Percentiles rank a stretch among this genome's conserved stretches.
Evolutionary conservation across 2,888 invertebrate genomes (phyloP).

Genomic region (Ceramica pisi): DNA sequence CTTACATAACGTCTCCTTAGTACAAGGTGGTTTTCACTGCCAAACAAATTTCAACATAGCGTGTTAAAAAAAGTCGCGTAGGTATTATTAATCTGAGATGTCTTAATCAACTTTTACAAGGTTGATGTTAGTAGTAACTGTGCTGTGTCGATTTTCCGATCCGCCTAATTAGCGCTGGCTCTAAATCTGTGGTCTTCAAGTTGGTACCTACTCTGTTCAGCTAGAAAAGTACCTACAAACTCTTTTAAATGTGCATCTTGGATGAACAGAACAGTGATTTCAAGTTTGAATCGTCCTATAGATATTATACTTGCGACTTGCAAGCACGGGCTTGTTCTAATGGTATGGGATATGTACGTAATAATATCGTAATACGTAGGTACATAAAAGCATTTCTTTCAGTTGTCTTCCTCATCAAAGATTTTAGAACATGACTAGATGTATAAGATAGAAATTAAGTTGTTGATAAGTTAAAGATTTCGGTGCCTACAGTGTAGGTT

Average conservation of each 20-base stretch:
- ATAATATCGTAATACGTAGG: slow-evolving; percentile 21
- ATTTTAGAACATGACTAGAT: slow-evolving; percentile 12
- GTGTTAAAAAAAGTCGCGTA: background rate
- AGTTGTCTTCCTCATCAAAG: slow-evolving; percentile 29
- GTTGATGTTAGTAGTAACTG: no score
- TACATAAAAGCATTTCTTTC: slow-evolving; percentile 9
- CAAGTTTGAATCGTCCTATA: background rate
- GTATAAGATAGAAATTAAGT: slow-evolving; percentile 27
- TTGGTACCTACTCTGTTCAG: background rate
- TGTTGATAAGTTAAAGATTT: slow-evolving; percentile 22
- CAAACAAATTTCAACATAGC: background rate
- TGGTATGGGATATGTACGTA: background rate
- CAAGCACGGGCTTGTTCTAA: background rate
- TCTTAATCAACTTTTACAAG: background rate
- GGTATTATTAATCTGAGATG: no score
- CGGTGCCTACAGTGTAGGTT: slow-evolving; percentile 37
- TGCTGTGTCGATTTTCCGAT: no score
- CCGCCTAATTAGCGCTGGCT: no score
- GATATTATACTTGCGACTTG: background rate
- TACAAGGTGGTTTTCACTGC: background rate
- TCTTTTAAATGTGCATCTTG: background rate
- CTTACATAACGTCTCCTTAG: background rate
- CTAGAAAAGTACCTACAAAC: background rate
- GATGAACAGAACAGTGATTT: no score
- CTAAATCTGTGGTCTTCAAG: background rate